phyloP scores from a whole-genome alignment of 2,797 vertebrate genomes.

The Trichosurus vulpecula region DNA sequence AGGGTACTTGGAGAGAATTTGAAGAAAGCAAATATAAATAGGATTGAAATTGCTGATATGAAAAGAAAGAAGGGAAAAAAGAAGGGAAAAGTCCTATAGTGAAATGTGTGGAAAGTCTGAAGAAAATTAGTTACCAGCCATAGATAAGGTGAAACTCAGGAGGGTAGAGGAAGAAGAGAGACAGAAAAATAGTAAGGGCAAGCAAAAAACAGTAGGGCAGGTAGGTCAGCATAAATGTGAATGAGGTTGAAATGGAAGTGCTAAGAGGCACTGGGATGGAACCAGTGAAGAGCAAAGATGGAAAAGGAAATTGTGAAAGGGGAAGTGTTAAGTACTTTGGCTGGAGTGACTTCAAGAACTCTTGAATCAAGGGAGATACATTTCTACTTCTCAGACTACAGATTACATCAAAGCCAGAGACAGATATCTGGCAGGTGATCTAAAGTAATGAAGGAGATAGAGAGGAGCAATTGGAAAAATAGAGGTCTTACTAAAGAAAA shows the following conservation, averaged over 20 bases:
- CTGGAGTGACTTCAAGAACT: slow-evolving; percentile 61
- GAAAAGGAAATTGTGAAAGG: slow-evolving; percentile 42
- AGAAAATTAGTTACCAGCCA: slow-evolving; percentile 44
- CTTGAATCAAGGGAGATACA: slow-evolving; percentile 52
- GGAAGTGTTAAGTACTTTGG: slow-evolving; percentile 22
- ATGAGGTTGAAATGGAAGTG: slow-evolving; percentile 43
- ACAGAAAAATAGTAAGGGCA: slow-evolving; percentile 31
- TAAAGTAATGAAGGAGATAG: background rate
- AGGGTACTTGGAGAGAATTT: slow-evolving; percentile 36
- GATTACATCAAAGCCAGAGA: slow-evolving; percentile 45
- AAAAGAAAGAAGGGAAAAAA: background rate
- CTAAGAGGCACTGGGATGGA: background rate
- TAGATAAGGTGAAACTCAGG: slow-evolving; percentile 63
- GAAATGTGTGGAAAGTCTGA: slow-evolving; percentile 43
- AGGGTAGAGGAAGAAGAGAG: slow-evolving; percentile 30
- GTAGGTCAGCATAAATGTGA: slow-evolving; percentile 27
- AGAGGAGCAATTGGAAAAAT: slow-evolving; percentile 33
- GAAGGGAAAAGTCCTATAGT: slow-evolving; percentile 7
- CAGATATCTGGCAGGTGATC: background rate
- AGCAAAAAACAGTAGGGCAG: background rate
- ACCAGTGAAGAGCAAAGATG: slow-evolving; percentile 10
- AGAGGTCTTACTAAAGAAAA: background rate
- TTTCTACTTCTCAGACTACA: slow-evolving; percentile 22
- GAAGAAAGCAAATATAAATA: slow-evolving; percentile 45
- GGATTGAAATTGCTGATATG: background rate